Base-by-base conservation (phyloP, 2,888 invertebrate genomes). In the Mystacides longicornis region DNA sequence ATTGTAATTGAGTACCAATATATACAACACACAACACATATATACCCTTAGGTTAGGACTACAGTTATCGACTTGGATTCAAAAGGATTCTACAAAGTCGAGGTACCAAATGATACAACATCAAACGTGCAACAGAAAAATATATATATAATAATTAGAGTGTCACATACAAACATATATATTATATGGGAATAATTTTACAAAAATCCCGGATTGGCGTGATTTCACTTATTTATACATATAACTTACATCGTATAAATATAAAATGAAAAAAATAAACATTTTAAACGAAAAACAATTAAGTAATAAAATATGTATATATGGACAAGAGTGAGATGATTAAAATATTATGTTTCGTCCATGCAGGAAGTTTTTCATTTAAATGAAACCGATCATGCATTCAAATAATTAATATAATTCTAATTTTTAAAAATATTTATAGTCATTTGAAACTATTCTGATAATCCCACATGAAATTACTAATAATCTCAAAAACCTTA, bases 161-260 rank as follows among this genome's bases (percentile, higher is more conserved):
- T 37, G 37, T 37, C 14, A 37, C 37, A 37, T 16, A 27, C 27
- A 27, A 5, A 11, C 27, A 37, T 16, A 37, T n/a, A n/a, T n/a
- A n/a, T n/a, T n/a, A n/a, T n/a, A n/a, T n/a, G n/a, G 37, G 16
- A 37, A 27, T 11, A 27, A 27, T 27, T 5, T 27, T 7, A 27
- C 27, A 27, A 27, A 5, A 27, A 27, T 11, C 3, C 7, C n/a
- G 37, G 37, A 37, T 37, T 19, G 45, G 45, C 45, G 45, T 45
- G 45, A 45, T 45, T 45, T 45, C 45, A 45, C 45, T 45, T 45
- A 45, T 45, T 45, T 20, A 45, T 21, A 45, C 45, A 43, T 5
- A 45, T 11, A 45, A 45, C 45, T n/a, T n/a, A 31, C 31, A 31
- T 9, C 31, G 14, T 9, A 31, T 31, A 9, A 31, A 9, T 31